These are phyloP conservation scores for Ctenopoma kingsleyae DNA, from an alignment of 2,797 vertebrate genomes.

Conservation along the genomic window DNA sequence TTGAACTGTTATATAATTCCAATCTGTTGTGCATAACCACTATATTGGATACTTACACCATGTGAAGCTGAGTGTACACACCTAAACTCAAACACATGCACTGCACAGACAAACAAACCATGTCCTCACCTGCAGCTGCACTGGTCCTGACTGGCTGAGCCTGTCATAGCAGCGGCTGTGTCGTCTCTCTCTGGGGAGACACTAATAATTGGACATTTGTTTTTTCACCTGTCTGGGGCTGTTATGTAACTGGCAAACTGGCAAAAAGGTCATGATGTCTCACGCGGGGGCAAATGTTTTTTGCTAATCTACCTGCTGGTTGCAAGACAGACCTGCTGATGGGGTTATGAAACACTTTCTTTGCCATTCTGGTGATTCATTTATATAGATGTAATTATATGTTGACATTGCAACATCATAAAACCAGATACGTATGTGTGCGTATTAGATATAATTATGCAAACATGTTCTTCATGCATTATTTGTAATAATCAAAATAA, in stretches of 20 bases:
- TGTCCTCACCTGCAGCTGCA: constrained; percentile 57
- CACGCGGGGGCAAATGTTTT: constrained; percentile 35
- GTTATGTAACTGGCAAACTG: constrained; percentile 65
- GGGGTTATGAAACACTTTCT: constrained; percentile 43
- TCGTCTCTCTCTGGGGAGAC: constrained; percentile 48
- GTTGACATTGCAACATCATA: constrained; percentile 9
- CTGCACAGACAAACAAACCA: constrained; percentile 17
- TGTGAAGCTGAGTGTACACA: background rate
- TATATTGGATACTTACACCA: too few species aligned
- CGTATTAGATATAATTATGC: background rate
- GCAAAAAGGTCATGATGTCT: constrained; percentile 57
- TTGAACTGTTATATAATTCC: too few species aligned
- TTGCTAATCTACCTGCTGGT: constrained; percentile 51
- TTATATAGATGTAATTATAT: constrained; percentile 22
- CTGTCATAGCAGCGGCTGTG: constrained; percentile 28
- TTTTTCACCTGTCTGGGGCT: constrained; percentile 70
- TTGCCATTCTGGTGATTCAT: constrained; percentile 9
- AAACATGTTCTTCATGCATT: background rate
- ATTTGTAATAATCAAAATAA: background rate
- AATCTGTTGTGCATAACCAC: too few species aligned
- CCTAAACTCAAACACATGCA: background rate
- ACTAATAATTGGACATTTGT: constrained; percentile 70
- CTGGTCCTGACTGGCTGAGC: constrained; percentile 31
- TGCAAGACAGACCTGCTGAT: constrained; percentile 21
- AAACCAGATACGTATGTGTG: constrained; percentile 18